Percentiles rank a stretch among this genome's conserved stretches.
Conservation (phyloP, 1,140 invertebrate species). For the Adelges cooleyi region DNA sequence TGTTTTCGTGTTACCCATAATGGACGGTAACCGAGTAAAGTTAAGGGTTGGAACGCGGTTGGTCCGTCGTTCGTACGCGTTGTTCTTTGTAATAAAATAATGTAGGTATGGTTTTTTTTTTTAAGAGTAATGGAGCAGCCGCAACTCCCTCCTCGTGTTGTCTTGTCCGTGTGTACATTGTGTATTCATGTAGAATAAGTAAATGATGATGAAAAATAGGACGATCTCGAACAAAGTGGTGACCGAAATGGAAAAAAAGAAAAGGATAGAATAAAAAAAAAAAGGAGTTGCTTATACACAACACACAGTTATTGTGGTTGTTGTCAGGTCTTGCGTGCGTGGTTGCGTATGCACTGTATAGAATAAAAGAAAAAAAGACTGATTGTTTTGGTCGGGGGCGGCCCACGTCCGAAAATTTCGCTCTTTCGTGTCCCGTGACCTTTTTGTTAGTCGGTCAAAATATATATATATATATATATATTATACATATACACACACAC, state of each 20-base stretch:
- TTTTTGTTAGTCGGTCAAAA: conserved; percentile 5
- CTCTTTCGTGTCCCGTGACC: background rate
- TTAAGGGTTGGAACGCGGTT: too few relatives aligned
- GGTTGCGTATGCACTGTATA: background rate
- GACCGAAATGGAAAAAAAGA: background rate
- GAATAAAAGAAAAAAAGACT: background rate
- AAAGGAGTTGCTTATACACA: conserved; percentile 5
- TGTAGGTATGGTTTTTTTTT: too few relatives aligned
- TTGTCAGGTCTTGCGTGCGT: background rate
- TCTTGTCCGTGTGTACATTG: too few relatives aligned
- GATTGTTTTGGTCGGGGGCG: background rate
- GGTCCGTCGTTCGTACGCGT: too few relatives aligned
- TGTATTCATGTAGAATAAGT: too few relatives aligned
- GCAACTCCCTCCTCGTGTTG: background rate
- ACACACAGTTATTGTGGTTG: background rate
- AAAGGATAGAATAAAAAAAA: background rate
- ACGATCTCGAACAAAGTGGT: background rate
- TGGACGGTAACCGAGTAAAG: too few relatives aligned
- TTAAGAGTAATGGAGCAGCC: background rate
- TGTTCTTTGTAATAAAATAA: too few relatives aligned
- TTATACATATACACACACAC: background rate
- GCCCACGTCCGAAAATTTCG: conserved; percentile 12
- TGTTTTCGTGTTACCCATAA: too few relatives aligned
- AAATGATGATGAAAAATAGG: background rate
- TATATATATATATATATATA: background rate